These are phyloP conservation scores for Ictalurus punctatus DNA, from an alignment of 2,113 vertebrate genomes.

Conservation along the genomic window DNA sequence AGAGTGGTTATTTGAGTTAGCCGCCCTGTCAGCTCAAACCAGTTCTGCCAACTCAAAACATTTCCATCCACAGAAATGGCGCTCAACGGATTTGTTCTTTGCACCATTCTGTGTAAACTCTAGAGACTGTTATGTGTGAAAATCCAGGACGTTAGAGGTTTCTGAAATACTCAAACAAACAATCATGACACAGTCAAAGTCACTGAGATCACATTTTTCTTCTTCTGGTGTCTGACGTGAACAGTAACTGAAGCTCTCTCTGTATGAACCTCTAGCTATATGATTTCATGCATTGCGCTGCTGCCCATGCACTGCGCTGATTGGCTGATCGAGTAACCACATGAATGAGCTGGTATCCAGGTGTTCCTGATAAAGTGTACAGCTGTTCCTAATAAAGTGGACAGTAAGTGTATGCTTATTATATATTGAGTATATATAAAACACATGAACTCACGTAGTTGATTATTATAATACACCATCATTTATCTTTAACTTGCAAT, in stretches of 20 bases:
- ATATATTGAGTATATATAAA: background rate
- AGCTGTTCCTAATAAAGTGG: background rate
- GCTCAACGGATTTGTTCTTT: background rate
- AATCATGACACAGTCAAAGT: background rate
- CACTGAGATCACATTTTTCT: background rate
- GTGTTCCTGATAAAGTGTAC: background rate
- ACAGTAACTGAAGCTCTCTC: background rate
- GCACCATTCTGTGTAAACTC: background rate
- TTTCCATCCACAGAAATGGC: background rate
- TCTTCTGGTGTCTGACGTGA: background rate
- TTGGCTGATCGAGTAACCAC: background rate
- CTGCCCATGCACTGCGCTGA: background rate
- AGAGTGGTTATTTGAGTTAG: background rate
- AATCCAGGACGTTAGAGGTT: background rate
- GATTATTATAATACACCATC: background rate
- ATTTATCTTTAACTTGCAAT: background rate
- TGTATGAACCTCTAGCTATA: background rate
- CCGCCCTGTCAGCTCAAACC: background rate
- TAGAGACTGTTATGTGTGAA: background rate
- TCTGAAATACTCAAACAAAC: background rate
- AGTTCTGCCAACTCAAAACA: too few species aligned
- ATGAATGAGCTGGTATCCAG: background rate
- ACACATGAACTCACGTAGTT: background rate
- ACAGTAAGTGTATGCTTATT: background rate
- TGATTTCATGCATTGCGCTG: background rate